Evolutionary conservation across 1,140 invertebrate species (phyloP).

Genomic region (Arion vulgaris): DNA sequence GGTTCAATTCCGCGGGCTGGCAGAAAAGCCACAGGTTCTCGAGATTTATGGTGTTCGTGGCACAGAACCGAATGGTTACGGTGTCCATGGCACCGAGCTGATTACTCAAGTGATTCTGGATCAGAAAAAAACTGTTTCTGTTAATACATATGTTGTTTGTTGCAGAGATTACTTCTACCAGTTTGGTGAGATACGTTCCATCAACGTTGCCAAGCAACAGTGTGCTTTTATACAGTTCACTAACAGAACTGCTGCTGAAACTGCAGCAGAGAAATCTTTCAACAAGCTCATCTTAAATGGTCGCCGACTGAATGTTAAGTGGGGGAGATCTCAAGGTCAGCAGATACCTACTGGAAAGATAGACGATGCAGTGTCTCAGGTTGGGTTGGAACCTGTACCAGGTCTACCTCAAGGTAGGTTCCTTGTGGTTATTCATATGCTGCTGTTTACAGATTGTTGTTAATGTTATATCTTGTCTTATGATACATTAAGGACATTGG

Average conservation of each 20-base stretch:
- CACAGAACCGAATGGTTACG: too few species aligned
- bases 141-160: not conserved
- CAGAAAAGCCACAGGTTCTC: too few species aligned
- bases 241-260: constrained; percentile 88
- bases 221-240: constrained; percentile 99
- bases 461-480: too few species aligned
- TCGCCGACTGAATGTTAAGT: constrained; percentile 91
- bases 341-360: constrained; percentile 56
- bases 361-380: constrained; percentile 63
- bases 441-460: too few species aligned
- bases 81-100: too few species aligned
- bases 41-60: too few species aligned
- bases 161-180: constrained; percentile 94
- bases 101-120: too few species aligned
- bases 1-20: too few species aligned
- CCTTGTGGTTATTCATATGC: not conserved
- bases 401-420: constrained; percentile 79
- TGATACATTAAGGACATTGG: too few species aligned
- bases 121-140: too few species aligned
- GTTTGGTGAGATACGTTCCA: constrained; percentile 96
- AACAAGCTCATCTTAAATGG: constrained; percentile 85
- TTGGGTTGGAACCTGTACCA: constrained; percentile 87
- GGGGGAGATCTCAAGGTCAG: constrained; percentile 80
- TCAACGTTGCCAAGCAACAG: constrained; percentile 93
- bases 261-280: constrained; percentile 95